Evolutionary conservation across 2,888 invertebrate genomes (phyloP).

Genomic region (Spisula solida): DNA sequence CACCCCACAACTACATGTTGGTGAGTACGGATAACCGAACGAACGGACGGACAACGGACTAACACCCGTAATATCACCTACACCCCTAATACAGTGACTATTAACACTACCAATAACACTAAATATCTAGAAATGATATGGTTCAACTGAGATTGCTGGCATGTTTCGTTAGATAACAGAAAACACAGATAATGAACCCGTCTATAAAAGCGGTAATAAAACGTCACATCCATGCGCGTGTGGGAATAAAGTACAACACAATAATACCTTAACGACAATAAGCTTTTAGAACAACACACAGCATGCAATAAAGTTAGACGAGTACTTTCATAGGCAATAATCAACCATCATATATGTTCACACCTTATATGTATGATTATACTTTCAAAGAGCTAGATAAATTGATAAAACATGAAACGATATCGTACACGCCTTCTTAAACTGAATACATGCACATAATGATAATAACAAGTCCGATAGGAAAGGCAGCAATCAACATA

Average conservation of each 20-base stretch:
- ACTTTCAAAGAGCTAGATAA: too few relatives aligned
- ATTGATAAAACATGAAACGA: too few relatives aligned
- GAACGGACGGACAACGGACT: too few relatives aligned
- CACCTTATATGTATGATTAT: background rate
- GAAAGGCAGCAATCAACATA: too few relatives aligned
- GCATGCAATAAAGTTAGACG: background rate
- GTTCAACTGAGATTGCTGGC: background rate
- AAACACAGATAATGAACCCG: background rate
- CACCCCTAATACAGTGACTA: too few relatives aligned
- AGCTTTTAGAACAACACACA: conserved; percentile 4
- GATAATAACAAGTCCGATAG: too few relatives aligned
- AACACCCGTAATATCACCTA: too few relatives aligned
- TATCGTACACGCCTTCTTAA: too few relatives aligned
- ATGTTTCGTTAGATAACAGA: background rate
- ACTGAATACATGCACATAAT: too few relatives aligned
- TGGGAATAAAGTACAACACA: background rate
- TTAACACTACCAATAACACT: too few relatives aligned
- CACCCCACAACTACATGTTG: too few relatives aligned
- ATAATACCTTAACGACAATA: background rate
- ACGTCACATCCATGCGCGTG: background rate
- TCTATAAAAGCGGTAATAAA: background rate
- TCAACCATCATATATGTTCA: background rate
- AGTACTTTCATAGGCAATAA: background rate
- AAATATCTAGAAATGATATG: background rate
- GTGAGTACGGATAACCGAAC: too few relatives aligned